phyloP scores from a whole-genome alignment of 2,888 invertebrate species.

The Blastobasis lacticolella region DNA sequence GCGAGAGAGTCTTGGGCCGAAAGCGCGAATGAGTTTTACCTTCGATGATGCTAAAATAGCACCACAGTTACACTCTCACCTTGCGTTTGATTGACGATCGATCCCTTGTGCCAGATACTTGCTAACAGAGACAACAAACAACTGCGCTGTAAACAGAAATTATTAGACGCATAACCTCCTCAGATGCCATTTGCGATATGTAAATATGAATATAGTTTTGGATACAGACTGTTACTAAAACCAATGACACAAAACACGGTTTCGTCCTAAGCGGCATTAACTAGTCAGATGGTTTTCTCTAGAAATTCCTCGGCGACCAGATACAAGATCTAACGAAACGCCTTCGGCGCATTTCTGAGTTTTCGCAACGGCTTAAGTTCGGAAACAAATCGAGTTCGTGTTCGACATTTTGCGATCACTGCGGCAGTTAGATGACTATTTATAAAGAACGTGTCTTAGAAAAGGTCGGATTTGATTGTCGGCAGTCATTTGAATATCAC shows the following conservation, averaged over 20 bases:
- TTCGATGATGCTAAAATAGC: slow-evolving; percentile 73
- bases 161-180: slow-evolving; percentile 33
- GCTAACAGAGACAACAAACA: slow-evolving; percentile 58
- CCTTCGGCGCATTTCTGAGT: slow-evolving; percentile 51
- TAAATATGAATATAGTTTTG: too few species aligned
- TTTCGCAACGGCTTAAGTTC: slow-evolving; percentile 54
- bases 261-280: too few species aligned
- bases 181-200: neutral
- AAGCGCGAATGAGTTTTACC: slow-evolving; percentile 72
- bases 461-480: slow-evolving; percentile 73
- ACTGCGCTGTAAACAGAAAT: slow-evolving; percentile 34
- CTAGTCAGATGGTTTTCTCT: slow-evolving; percentile 28
- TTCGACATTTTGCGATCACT: slow-evolving; percentile 70
- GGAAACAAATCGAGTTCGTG: slow-evolving; percentile 68
- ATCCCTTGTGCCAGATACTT: slow-evolving; percentile 72
- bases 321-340: slow-evolving; percentile 28
- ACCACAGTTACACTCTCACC: slow-evolving; percentile 68
- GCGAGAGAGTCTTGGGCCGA: slow-evolving; percentile 67
- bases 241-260: neutral
- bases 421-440: slow-evolving; percentile 67
- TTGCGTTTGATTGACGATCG: slow-evolving; percentile 74
- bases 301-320: slow-evolving; percentile 28
- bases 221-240: neutral
- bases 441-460: slow-evolving; percentile 70
- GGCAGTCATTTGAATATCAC: slow-evolving; percentile 69